Conservation (phyloP, 2,797 vertebrate genomes). For the Crax fasciolata region DNA sequence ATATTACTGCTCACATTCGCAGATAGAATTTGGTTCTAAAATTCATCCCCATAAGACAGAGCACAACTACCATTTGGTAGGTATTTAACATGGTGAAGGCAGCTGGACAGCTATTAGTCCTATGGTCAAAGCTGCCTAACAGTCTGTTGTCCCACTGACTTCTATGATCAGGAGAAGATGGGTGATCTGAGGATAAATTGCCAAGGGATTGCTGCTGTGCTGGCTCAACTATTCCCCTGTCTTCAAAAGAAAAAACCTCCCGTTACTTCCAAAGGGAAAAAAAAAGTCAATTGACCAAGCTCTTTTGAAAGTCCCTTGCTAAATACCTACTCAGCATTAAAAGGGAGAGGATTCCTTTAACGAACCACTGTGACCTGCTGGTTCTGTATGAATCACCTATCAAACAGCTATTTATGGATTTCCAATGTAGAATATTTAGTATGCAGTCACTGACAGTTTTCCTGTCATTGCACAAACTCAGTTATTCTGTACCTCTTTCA, state of each 20-base stretch:
- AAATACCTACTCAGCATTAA: neutral
- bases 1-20: neutral
- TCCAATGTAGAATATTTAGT: neutral
- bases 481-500: neutral
- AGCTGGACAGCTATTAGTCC: neutral
- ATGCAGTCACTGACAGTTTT: neutral
- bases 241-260: neutral
- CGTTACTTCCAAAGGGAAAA: neutral
- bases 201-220: neutral
- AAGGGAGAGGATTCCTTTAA: conserved; percentile 14
- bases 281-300: neutral
- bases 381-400: neutral
- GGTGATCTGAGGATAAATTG: neutral
- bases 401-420: conserved; percentile 5
- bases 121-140: neutral
- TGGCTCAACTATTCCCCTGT: neutral
- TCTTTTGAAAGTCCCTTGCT: neutral
- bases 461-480: neutral
- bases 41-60: neutral
- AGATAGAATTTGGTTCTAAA: neutral
- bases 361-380: neutral
- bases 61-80: neutral
- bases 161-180: neutral
- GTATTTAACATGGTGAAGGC: neutral
- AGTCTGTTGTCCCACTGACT: neutral